phyloP scores from a whole-genome alignment of 2,113 vertebrate genomes.

The Hypocryptadius cinnamomeus region DNA sequence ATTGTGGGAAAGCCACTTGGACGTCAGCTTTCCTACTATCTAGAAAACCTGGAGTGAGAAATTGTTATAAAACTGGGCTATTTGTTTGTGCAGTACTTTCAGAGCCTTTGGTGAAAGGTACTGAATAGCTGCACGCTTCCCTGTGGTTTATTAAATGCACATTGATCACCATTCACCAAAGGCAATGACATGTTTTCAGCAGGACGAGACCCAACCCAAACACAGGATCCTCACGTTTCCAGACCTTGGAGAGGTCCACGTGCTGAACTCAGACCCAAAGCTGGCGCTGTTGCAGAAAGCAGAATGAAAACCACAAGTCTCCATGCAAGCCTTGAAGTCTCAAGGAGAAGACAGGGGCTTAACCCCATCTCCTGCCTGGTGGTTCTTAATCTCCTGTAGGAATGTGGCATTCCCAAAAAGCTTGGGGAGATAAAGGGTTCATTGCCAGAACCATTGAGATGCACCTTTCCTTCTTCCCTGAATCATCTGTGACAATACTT shows the following conservation, averaged over 20 bases:
- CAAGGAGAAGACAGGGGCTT: neutral
- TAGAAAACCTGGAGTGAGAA: neutral
- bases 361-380: neutral
- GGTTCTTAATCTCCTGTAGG: neutral
- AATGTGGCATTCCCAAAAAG: neutral
- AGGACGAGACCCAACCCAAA: neutral
- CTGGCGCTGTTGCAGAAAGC: neutral
- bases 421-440: neutral
- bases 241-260: rapidly evolving
- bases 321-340: neutral
- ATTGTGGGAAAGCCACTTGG: neutral
- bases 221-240: neutral
- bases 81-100: neutral
- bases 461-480: neutral
- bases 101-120: neutral
- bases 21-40: neutral
- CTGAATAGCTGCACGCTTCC: neutral
- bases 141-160: neutral
- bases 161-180: neutral
- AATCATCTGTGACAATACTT: neutral
- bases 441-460: neutral
- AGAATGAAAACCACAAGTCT: neutral
- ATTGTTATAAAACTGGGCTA: neutral
- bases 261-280: neutral
- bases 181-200: neutral